phyloP scores from a whole-genome alignment of 2,888 invertebrate genomes.

The Cheilosia impressa region DNA sequence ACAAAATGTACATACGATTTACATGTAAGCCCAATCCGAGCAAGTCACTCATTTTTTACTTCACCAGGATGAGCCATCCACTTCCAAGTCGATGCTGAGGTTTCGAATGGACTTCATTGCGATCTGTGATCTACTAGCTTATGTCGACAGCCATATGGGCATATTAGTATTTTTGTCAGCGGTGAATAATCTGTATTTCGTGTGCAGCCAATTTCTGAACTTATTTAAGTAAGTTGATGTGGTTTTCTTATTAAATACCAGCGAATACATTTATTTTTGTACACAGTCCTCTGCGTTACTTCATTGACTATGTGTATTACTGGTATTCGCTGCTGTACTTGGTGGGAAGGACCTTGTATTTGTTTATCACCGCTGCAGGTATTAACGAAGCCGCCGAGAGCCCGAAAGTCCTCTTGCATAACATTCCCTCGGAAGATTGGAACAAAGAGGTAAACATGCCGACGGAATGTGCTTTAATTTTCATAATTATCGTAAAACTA shows the following conservation, averaged over 20 bases:
- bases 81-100: conserved; percentile 26
- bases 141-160: conserved; percentile 61
- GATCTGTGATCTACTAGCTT: conserved; percentile 58
- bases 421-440: conserved; percentile 56
- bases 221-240: conserved; percentile 36
- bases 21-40: neutral
- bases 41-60: neutral
- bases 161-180: conserved; percentile 58
- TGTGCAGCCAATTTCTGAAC: conserved; percentile 52
- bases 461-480: neutral
- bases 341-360: conserved; percentile 46
- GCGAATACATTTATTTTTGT: neutral
- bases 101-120: conserved; percentile 67
- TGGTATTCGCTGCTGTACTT: conserved; percentile 64
- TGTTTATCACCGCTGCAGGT: conserved; percentile 51
- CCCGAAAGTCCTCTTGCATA: conserved; percentile 42
- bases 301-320: conserved; percentile 54
- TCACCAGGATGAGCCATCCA: conserved; percentile 19
- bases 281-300: conserved; percentile 50
- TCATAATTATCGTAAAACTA: neutral
- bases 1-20: conserved; percentile 21
- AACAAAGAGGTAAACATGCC: conserved; percentile 41
- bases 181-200: conserved; percentile 63
- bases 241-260: neutral
- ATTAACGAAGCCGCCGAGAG: conserved; percentile 56